Evolutionary conservation across 1,140 invertebrate genomes (phyloP).

Genomic region (Nasonia longicornis): DNA sequence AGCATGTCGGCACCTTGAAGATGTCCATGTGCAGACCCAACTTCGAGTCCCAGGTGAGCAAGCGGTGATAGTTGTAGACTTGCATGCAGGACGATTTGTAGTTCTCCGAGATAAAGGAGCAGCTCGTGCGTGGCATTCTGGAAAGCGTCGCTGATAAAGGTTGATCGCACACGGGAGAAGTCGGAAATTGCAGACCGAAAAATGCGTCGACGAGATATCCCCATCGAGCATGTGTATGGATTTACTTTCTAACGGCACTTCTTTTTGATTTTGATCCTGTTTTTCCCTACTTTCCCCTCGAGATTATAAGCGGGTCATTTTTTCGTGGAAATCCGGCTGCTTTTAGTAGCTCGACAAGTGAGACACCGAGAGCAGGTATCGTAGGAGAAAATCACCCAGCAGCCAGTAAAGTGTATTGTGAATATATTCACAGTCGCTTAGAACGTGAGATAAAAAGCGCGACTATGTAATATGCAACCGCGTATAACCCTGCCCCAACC

Average conservation of each 20-base stretch:
- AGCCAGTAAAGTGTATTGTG: neutral
- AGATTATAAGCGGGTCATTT: conserved; percentile 19
- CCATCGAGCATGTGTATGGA: neutral
- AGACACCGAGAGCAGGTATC: too few relatives aligned
- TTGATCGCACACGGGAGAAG: neutral
- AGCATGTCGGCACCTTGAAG: conserved; percentile 88
- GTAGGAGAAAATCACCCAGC: neutral
- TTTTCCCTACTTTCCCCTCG: conserved; percentile 17
- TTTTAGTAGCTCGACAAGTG: neutral
- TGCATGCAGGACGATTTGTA: conserved; percentile 86
- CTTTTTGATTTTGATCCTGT: conserved; percentile 1
- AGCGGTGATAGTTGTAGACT: conserved; percentile 88
- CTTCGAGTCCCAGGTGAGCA: conserved; percentile 85
- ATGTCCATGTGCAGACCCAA: conserved; percentile 88
- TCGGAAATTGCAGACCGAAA: neutral
- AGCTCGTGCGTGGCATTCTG: conserved; percentile 80
- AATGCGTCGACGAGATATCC: too few relatives aligned
- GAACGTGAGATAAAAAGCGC: neutral
- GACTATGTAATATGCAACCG: neutral
- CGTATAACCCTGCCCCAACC: neutral
- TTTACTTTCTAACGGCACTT: conserved; percentile 29
- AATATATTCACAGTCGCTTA: neutral
- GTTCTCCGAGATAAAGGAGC: conserved; percentile 83
- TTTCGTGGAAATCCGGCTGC: neutral
- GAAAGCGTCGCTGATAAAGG: conserved; percentile 46